These are phyloP conservation scores for Cossypha heuglini DNA, from an alignment of 2,797 vertebrate genomes.

Conservation along the genomic window DNA sequence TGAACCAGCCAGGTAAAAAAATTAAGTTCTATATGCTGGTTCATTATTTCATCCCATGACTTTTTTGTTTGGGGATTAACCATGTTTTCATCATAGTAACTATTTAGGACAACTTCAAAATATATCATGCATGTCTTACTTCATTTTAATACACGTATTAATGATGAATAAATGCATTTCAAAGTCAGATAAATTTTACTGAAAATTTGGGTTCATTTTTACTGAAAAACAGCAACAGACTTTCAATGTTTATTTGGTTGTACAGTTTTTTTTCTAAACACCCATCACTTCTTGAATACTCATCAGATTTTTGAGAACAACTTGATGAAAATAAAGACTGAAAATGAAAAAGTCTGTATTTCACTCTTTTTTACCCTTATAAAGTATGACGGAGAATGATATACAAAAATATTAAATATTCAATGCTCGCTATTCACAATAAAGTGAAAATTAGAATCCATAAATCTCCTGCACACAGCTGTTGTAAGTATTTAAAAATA, in stretches of 20 bases:
- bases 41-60: background rate
- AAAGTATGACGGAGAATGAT: background rate
- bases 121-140: background rate
- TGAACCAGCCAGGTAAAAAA: background rate
- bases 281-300: background rate
- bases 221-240: background rate
- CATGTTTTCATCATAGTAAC: background rate
- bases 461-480: constrained; percentile 33
- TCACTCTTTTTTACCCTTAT: background rate
- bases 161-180: background rate
- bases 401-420: constrained; percentile 41
- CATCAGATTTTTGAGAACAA: background rate
- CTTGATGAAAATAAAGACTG: background rate
- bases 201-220: background rate
- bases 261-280: background rate
- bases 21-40: background rate
- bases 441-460: constrained; percentile 34
- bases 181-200: background rate
- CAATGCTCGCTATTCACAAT: constrained; percentile 20
- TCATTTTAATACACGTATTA: background rate
- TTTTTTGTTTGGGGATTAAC: background rate
- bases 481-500: constrained; percentile 55
- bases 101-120: background rate
- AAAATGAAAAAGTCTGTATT: background rate
- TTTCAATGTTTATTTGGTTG: background rate